Base-by-base conservation (phyloP, 2,113 vertebrate species). In the Pelusios castaneus region DNA sequence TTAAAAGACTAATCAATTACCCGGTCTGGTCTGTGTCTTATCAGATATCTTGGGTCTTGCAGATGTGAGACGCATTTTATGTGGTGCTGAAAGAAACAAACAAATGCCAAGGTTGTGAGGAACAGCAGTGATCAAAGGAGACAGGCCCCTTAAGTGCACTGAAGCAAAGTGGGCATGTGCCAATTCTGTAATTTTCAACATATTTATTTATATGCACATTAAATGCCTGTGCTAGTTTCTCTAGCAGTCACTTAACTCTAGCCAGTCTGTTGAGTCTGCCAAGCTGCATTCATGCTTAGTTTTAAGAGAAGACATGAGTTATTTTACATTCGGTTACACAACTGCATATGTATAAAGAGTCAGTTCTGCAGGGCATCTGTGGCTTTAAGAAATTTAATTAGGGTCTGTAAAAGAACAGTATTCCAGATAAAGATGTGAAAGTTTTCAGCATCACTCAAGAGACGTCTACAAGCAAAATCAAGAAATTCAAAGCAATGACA, bases 281-380 rank as follows among this genome's bases (percentile, higher is more conserved):
- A 89, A 81, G 84, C 93, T 83, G 91, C 84, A 91, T 93, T 95
- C 82, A 94, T 94, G 76, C 92, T 89, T 96, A 94, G 82, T 80
- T 95, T 95, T 93, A 96, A 76, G 19, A 70, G 84, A 96, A 94
- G 95, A 95, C 79, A 92, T 87, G 67, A 91, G 89, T 90, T 95
- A 87, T 94, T 95, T 95, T 92, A 95, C 93, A 96, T 93, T 93
- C 92, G 93, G 93, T 96, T 96, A 96, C 96, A 94, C 96, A 95
- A 92, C 85, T 96, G 92, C 78, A 87, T 95, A 97, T 93, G 88
- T 95, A 94, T 95, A 96, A 91, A 95, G 91, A 95, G 94, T 95
- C 96, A 97, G 94, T 94, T 96, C 93, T 96, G 95, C 95, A 96
- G 91, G 88, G 84, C 92, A 95, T 94, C 89, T 94, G 95, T 96